Conservation (phyloP, 2,888 invertebrate species). For the Epinotia ramella region DNA sequence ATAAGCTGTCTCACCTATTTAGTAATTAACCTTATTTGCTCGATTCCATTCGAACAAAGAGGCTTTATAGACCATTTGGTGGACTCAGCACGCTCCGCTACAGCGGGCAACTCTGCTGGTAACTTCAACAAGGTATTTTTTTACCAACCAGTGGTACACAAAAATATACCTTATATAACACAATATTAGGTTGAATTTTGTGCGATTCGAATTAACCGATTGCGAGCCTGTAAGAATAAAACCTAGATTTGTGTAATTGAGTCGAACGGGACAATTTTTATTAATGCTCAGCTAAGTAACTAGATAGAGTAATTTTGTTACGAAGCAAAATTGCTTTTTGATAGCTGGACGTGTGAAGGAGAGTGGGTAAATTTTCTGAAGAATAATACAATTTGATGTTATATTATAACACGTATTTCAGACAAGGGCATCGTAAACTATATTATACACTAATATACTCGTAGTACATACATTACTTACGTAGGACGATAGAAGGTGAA, state of each 20-base stretch:
- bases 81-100: slow-evolving; percentile 60
- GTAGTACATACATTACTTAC: too few species aligned
- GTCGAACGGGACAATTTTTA: slow-evolving; percentile 56
- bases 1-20: slow-evolving; percentile 41
- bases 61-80: slow-evolving; percentile 66
- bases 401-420: neutral
- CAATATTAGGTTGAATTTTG: neutral
- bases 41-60: slow-evolving; percentile 45
- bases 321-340: slow-evolving; percentile 5
- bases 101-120: neutral
- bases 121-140: neutral
- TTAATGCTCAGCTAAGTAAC: slow-evolving; percentile 48
- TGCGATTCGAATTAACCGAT: slow-evolving; percentile 53
- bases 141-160: neutral
- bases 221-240: slow-evolving; percentile 56
- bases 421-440: neutral
- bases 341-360: neutral
- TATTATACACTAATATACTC: too few species aligned
- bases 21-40: slow-evolving; percentile 43
- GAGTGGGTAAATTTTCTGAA: neutral
- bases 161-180: neutral
- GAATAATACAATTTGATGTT: neutral
- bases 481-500: too few species aligned
- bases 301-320: slow-evolving; percentile 39
- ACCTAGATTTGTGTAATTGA: slow-evolving; percentile 65